Evolutionary conservation across 2,797 vertebrate species (phyloP), one percentile per base, ranked within the genome.

Genomic region (Cossypha polioptera): DNA sequence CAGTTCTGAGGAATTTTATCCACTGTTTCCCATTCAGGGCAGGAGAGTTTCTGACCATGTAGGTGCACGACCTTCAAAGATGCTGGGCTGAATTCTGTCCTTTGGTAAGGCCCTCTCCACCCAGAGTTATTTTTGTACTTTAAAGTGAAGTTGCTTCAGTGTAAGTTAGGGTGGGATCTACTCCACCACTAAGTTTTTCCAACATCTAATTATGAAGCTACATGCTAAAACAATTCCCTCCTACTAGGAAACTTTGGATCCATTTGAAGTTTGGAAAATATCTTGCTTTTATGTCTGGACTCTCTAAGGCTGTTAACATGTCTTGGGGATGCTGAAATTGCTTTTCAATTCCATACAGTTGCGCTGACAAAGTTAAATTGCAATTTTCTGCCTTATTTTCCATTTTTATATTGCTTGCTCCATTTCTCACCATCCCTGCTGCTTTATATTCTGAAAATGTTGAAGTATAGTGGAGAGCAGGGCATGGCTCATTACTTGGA

Each of bases 121-220:
- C 20, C 48, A 63, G n/a, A 84, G 11, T 42, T 91, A 81, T 65
- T 88, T 83, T 68, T 77, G 17, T 42, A 53, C 40, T 81, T 92
- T 69, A 66, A 72, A 86, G 40, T 69, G 10, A 38, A 75, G 31
- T 68, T 83, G 8, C 25, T 92, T 83, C 58, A 66, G 26, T 47
- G 58, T 75, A 73, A 92, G 57, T 88, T 53, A 89, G 54, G 40
- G 75, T 3, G 73, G 72, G 86, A 88, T 45, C 36, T 84, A 83
- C 55, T 91, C 35, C 31, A 79, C 24, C 62, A 47, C 73, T 36
- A 83, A 89, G 35, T 83, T 96, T 94, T 96, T 88, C 89, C 92
- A 90, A 57, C 33, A 66, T 88, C n/a, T 91, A 95, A 92, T 96
- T 94, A 94, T 66, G 90, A 92, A 94, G 31, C 45, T 94, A 86